Percentiles rank a stretch among this genome's conserved stretches.
Conservation (phyloP, 2,797 vertebrate genomes). For the Anguilla marmorata region DNA sequence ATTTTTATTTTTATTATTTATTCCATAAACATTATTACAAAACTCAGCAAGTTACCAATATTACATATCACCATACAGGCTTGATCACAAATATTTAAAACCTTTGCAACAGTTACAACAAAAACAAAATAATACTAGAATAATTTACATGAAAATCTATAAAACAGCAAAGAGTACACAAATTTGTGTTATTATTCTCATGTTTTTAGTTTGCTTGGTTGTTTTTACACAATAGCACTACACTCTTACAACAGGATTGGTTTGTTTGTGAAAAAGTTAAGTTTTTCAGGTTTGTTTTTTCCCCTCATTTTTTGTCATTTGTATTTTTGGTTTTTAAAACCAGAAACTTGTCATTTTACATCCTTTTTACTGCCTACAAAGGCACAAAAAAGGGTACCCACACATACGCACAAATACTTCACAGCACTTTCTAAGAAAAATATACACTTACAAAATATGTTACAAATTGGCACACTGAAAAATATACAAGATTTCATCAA, state of each 20-base stretch:
- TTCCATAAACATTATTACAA: slow-evolving; percentile 99
- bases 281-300: slow-evolving; percentile 58
- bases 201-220: slow-evolving; percentile 84
- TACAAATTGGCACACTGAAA: slow-evolving; percentile 99
- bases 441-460: slow-evolving; percentile 99
- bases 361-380: slow-evolving; percentile 97
- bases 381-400: slow-evolving; percentile 97
- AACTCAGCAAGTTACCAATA: slow-evolving; percentile 99
- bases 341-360: slow-evolving; percentile 98
- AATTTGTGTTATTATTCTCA: slow-evolving; percentile 76
- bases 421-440: slow-evolving; percentile 99
- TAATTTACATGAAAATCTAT: slow-evolving; percentile 99
- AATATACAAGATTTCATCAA: slow-evolving; percentile 99
- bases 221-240: slow-evolving; percentile 99
- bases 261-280: slow-evolving; percentile 96
- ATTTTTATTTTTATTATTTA: slow-evolving; percentile 99
- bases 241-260: slow-evolving; percentile 99
- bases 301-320: slow-evolving; percentile 89
- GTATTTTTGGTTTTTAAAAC: slow-evolving; percentile 99
- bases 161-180: slow-evolving; percentile 99
- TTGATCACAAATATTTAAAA: slow-evolving; percentile 99
- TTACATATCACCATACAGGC: slow-evolving; percentile 99
- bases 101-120: slow-evolving; percentile 99
- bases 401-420: slow-evolving; percentile 98
- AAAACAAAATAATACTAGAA: slow-evolving; percentile 99